phyloP scores from a whole-genome alignment of 2,113 vertebrate species.

The Orthonyx spaldingii region DNA sequence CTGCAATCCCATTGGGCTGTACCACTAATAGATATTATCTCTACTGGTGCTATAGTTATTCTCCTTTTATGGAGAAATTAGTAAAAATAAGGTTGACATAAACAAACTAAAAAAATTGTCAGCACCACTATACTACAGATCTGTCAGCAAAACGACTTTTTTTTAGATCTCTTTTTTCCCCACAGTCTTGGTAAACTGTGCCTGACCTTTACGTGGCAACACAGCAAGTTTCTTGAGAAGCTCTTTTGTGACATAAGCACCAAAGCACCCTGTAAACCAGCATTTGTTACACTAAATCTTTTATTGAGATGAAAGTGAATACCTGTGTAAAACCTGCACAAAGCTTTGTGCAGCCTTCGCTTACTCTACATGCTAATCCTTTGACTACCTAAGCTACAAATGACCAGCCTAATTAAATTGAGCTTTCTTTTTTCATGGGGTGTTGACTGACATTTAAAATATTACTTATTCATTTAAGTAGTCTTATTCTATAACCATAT shows the following conservation, averaged over 20 bases:
- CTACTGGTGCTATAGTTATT: not conserved
- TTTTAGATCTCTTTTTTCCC: not conserved
- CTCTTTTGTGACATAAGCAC: not conserved
- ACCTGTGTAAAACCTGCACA: constrained; percentile 44
- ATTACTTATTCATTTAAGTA: constrained; percentile 18
- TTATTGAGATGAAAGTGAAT: constrained; percentile 38
- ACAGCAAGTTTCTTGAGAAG: not conserved
- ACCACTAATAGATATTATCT: not conserved
- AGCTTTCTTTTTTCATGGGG: constrained; percentile 19
- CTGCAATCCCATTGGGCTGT: not conserved
- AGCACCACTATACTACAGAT: not conserved
- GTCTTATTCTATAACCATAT: constrained; percentile 27
- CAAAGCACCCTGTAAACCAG: not conserved
- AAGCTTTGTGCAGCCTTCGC: constrained; percentile 19
- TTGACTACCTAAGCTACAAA: constrained; percentile 32
- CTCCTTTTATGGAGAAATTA: not conserved
- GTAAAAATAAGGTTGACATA: not conserved
- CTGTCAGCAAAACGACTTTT: not conserved
- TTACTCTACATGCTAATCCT: constrained; percentile 25
- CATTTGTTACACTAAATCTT: constrained; percentile 38
- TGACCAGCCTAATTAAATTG: constrained; percentile 50
- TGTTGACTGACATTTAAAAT: constrained; percentile 43
- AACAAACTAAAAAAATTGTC: not conserved
- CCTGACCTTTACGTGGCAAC: not conserved
- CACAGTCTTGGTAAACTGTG: not conserved